Base-by-base conservation (phyloP, 2,113 vertebrate genomes). In the Nothoprocta perdicaria region DNA sequence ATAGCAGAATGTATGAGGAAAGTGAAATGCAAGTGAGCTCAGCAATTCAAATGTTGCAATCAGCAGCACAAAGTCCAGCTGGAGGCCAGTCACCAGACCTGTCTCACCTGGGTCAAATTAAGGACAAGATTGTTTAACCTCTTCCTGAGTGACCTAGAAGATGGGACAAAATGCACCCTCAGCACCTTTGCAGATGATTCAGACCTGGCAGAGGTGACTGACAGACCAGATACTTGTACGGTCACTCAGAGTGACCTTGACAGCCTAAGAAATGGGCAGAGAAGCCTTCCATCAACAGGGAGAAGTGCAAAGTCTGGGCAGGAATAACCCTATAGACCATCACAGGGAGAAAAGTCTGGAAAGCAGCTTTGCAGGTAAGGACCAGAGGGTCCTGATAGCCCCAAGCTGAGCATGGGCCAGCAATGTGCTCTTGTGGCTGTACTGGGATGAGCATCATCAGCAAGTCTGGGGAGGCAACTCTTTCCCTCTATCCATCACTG, bases 381-480 rank as follows among this genome's bases (percentile, higher is more conserved):
- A 50, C 0, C 0, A 5, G 5, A 26, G 19, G 86, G 53, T 27
- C 6, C 22, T 53, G 10, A n/a, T 35, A 45, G 29, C 73, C 11
- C 48, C 26, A 76, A 76, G 35, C 1, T 75, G 80, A 67, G 23
- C 38, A 5, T 2, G 35, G 82, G 17, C 21, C 55, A 88, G 35
- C 43, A 77, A 74, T 12, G 76, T 17, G 1, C n/a, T 6, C 24
- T 5, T 8, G n/a, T 63, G 74, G 11, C 48, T 85, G 41, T 35
- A 4, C 31, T 15, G 65, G 31, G 26, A 53, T 58, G 88, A 76
- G 29, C 2, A 1, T 52, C 61, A 40, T 53, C 60, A 84, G n/a
- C 26, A 63, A 14, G 17, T 45, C 8, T 35, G 31, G 22, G 33
- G 5, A 21, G n/a, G 21, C 21, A 31, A 57, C 46, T 68, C 63